These are phyloP conservation scores for Megastigmus dorsalis DNA, from an alignment of 2,888 invertebrate species.

Conservation along the genomic window DNA sequence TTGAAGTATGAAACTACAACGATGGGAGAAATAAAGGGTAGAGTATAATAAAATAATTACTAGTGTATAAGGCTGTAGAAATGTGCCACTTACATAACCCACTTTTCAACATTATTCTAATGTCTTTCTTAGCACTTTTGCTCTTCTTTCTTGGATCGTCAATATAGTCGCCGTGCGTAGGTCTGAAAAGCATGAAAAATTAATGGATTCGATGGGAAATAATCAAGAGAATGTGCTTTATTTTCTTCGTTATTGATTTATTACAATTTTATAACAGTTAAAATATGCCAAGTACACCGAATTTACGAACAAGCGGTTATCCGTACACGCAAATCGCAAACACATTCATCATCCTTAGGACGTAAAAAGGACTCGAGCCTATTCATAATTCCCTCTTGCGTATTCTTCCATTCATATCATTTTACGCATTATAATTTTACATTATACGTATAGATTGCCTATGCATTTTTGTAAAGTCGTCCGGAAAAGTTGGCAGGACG, in stretches of 20 bases:
- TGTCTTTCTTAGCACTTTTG: conserved; percentile 8
- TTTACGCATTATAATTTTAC: conserved; percentile 37
- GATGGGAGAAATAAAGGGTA: conserved; percentile 19
- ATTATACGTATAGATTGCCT: conserved; percentile 34
- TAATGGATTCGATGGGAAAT: not conserved
- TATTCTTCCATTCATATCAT: conserved; percentile 26
- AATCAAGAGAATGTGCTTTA: conserved; percentile 15
- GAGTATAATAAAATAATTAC: conserved; percentile 35
- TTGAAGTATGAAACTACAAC: not conserved
- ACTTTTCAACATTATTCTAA: conserved; percentile 28
- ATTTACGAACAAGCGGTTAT: conserved; percentile 60
- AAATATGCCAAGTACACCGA: conserved; percentile 64
- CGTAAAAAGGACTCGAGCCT: conserved; percentile 17
- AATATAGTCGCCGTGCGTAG: not conserved
- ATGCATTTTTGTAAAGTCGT: conserved; percentile 21
- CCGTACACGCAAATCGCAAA: conserved; percentile 55
- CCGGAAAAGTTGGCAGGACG: conserved; percentile 23
- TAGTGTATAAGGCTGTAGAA: conserved; percentile 34
- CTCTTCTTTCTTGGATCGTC: conserved; percentile 4
- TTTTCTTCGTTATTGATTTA: conserved; percentile 60
- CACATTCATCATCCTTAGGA: conserved; percentile 47
- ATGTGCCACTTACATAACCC: conserved; percentile 46
- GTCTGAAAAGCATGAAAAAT: not conserved
- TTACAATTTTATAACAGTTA: conserved; percentile 66
- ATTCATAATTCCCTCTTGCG: conserved; percentile 10